Conservation (phyloP, 2,797 vertebrate species). For the Darevskia nairensis region DNA sequence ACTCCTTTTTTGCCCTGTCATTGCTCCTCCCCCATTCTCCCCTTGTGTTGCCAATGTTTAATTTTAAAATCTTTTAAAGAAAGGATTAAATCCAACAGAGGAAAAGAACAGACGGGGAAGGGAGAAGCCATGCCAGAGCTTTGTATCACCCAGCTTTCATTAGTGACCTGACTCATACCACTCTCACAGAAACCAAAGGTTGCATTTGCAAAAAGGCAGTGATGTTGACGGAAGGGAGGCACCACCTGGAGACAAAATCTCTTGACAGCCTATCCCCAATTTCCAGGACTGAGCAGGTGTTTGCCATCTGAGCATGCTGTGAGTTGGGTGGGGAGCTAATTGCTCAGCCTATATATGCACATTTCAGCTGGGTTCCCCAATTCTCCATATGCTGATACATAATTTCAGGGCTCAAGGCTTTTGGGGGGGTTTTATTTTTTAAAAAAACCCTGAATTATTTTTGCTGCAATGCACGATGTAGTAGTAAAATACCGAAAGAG, state of each 20-base stretch:
- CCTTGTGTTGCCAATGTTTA: background rate
- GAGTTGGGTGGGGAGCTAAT: background rate
- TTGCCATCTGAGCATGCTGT: conserved; percentile 10
- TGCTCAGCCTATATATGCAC: background rate
- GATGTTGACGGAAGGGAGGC: conserved; percentile 28
- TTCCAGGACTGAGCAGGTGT: conserved; percentile 19
- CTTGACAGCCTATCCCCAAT: background rate
- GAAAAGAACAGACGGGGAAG: background rate
- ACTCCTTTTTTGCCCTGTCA: background rate
- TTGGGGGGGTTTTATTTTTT: background rate
- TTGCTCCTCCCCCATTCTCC: background rate
- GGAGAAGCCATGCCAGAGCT: conserved; percentile 20
- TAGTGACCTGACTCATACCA: conserved; percentile 30
- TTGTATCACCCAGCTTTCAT: conserved; percentile 30
- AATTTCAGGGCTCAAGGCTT: background rate
- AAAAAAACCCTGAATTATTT: background rate
- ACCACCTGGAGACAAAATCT: conserved; percentile 21
- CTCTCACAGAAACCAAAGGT: background rate
- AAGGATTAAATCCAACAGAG: background rate
- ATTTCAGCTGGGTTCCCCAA: conserved; percentile 43
- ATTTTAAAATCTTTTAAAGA: background rate
- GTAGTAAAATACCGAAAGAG: background rate
- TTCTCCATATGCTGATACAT: background rate
- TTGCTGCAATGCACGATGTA: background rate
- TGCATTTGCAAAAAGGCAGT: conserved; percentile 11